Evolutionary conservation across 2,888 invertebrate genomes (phyloP).

Genomic region (Brenthis ino): DNA sequence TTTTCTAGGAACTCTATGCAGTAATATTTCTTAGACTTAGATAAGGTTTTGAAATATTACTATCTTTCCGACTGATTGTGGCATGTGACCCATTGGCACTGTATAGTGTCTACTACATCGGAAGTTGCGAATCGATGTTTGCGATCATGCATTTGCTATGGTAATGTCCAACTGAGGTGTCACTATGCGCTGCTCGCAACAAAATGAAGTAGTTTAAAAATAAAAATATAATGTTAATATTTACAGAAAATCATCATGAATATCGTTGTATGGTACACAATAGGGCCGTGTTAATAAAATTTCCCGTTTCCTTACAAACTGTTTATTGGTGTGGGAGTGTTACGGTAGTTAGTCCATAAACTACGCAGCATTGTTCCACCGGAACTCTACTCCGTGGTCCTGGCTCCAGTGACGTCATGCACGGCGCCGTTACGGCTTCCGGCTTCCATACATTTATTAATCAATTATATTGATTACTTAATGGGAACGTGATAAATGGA

Average conservation of each 20-base stretch:
- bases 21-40: too few relatives aligned
- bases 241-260: conserved; percentile 1
- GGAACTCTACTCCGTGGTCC: conserved; percentile 57
- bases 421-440: conserved; percentile 58
- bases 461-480: background rate
- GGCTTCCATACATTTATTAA: conserved; percentile 44
- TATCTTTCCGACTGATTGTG: too few relatives aligned
- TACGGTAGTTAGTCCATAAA: conserved; percentile 47
- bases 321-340: conserved; percentile 32
- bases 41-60: too few relatives aligned
- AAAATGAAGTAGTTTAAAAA: background rate
- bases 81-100: too few relatives aligned
- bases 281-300: conserved; percentile 27
- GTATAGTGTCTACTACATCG: too few relatives aligned
- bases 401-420: conserved; percentile 60
- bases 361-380: conserved; percentile 58
- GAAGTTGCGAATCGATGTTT: too few relatives aligned
- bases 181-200: too few relatives aligned
- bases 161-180: too few relatives aligned
- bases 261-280: conserved; percentile 25
- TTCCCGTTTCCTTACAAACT: conserved; percentile 34
- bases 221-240: background rate
- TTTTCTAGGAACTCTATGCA: too few relatives aligned
- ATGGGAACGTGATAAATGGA: too few relatives aligned
- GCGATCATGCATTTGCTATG: too few relatives aligned